phyloP scores from a whole-genome alignment of 2,888 invertebrate species.

The Thera britannica region DNA sequence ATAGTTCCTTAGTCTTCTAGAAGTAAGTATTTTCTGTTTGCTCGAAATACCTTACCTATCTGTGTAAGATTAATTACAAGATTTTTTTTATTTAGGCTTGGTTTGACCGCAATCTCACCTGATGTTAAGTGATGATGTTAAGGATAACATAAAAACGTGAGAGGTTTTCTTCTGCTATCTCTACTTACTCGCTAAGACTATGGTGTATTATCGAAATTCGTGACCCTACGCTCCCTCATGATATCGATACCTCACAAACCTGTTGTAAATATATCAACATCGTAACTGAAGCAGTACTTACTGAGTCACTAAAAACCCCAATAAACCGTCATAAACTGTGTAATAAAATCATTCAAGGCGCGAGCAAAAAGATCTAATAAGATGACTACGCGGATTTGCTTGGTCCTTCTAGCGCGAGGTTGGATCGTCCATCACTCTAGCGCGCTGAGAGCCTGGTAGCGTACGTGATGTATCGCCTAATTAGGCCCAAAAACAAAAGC shows the following conservation, averaged over 20 bases:
- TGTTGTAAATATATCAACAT: constrained; percentile 27
- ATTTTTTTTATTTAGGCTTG: too few relatives aligned
- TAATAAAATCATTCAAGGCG: constrained; percentile 42
- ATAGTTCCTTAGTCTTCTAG: too few relatives aligned
- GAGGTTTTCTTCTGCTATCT: not conserved
- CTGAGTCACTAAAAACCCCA: constrained; percentile 37
- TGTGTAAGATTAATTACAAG: too few relatives aligned
- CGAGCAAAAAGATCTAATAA: constrained; percentile 41
- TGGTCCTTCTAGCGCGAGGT: constrained; percentile 32
- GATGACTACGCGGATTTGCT: constrained; percentile 40
- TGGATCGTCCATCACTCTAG: constrained; percentile 43
- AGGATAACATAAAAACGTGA: constrained; percentile 8
- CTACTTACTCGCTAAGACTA: not conserved
- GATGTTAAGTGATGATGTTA: too few relatives aligned
- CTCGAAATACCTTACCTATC: too few relatives aligned
- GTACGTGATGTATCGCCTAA: constrained; percentile 65
- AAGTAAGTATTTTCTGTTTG: too few relatives aligned
- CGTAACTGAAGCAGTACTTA: constrained; percentile 29
- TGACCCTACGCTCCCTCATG: constrained; percentile 4
- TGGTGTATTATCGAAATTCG: constrained; percentile 5
- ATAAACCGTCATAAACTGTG: constrained; percentile 38
- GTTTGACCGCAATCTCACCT: too few relatives aligned
- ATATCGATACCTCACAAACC: constrained; percentile 15
- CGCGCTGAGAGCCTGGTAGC: constrained; percentile 48
- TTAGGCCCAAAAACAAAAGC: constrained; percentile 47